These are phyloP conservation scores for Drosophila helvetica DNA, from an alignment of 2,888 invertebrate genomes.

Conservation along the genomic window DNA sequence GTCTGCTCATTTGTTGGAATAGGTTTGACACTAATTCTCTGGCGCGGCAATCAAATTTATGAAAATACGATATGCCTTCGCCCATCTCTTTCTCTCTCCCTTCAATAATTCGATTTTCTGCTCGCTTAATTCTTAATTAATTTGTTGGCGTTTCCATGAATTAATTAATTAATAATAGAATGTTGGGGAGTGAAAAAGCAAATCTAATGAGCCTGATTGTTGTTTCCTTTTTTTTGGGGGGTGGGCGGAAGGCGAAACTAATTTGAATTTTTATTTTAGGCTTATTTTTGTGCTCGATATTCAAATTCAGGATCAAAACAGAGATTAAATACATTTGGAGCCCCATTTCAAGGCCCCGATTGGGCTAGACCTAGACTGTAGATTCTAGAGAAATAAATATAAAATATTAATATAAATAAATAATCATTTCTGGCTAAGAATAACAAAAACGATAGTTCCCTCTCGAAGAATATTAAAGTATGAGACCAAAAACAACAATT, in stretches of 20 bases:
- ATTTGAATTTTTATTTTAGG: slow-evolving; percentile 5
- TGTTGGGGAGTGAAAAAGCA: slow-evolving; percentile 7
- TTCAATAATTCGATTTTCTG: slow-evolving; percentile 21
- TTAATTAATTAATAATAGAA: slow-evolving; percentile 33
- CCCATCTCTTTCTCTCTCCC: background rate
- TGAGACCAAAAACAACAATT: background rate
- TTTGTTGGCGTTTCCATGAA: slow-evolving; percentile 29
- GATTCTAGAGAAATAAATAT: too few species aligned
- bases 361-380: too few species aligned
- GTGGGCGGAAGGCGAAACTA: slow-evolving; percentile 3
- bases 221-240: background rate
- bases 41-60: slow-evolving; percentile 58
- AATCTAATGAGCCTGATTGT: slow-evolving; percentile 19
- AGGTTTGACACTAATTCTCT: slow-evolving; percentile 65
- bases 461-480: background rate
- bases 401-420: too few species aligned
- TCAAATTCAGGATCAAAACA: too few species aligned
- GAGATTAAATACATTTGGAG: too few species aligned
- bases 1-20: slow-evolving; percentile 63
- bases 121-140: slow-evolving; percentile 30
- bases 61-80: slow-evolving; percentile 51
- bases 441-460: too few species aligned
- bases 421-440: too few species aligned
- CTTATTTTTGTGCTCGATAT: background rate
- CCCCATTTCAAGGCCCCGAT: too few species aligned